Percentiles rank a stretch among this genome's conserved stretches.
phyloP scores from a whole-genome alignment of 1,140 invertebrate genomes.

The Plectrocnemia conspersa region DNA sequence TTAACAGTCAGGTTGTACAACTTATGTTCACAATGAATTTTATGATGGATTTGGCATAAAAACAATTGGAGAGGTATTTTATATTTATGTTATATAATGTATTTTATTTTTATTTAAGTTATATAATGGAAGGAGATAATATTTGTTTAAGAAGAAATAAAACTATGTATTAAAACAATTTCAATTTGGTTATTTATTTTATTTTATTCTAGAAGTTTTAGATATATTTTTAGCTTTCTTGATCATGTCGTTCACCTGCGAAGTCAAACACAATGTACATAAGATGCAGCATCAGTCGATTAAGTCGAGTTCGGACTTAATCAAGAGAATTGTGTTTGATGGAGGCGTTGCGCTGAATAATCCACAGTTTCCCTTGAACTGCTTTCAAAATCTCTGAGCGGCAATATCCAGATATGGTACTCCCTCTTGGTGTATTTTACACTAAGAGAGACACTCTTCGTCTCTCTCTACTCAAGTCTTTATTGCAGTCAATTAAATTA shows the following conservation, averaged over 20 bases:
- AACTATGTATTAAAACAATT: background rate
- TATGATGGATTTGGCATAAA: no score
- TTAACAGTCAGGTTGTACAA: no score
- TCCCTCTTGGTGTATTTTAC: background rate
- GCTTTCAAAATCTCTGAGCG: background rate
- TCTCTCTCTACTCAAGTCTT: background rate
- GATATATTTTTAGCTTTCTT: background rate
- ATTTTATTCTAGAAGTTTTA: background rate
- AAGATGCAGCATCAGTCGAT: no score
- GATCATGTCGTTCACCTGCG: background rate
- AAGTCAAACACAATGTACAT: background rate
- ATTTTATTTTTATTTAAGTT: no score
- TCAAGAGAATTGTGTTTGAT: background rate
- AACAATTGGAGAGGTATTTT: no score
- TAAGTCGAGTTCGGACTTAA: background rate
- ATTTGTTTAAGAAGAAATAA: background rate
- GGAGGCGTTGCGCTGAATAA: background rate
- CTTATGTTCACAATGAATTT: no score
- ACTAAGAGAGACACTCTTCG: no score
- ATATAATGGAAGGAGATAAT: no score
- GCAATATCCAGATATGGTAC: background rate
- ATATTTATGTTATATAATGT: no score
- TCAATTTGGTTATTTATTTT: background rate
- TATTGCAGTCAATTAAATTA: constrained; percentile 12
- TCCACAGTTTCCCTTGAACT: background rate